These are phyloP conservation scores for Diadegma fenestrale DNA, from an alignment of 2,888 invertebrate genomes.

Conservation along the genomic window DNA sequence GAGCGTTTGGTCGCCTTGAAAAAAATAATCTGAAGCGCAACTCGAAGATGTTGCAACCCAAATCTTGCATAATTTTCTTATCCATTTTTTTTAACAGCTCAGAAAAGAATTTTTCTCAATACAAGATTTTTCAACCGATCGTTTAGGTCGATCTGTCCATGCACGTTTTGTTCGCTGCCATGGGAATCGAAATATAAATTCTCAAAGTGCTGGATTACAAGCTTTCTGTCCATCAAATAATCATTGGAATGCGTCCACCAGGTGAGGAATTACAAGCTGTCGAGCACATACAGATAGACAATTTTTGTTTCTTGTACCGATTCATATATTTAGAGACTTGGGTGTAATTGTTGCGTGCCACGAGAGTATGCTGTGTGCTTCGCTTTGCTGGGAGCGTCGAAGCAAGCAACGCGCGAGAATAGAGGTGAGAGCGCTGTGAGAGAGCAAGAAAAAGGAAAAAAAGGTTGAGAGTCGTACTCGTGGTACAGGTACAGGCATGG, in stretches of 20 bases:
- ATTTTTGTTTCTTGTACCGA: background rate
- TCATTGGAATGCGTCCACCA: background rate
- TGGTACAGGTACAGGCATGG: slow-evolving; percentile 76
- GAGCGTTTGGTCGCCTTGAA: too few species aligned
- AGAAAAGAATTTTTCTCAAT: too few species aligned
- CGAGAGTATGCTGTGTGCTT: slow-evolving; percentile 26
- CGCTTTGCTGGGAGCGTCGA: slow-evolving; percentile 13
- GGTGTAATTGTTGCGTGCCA: background rate
- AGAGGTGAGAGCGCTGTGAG: slow-evolving; percentile 42
- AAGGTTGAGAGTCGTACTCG: slow-evolving; percentile 73
- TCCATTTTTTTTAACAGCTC: too few species aligned
- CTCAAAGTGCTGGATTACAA: background rate
- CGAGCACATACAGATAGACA: background rate
- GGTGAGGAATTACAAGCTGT: background rate
- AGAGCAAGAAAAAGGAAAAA: slow-evolving; percentile 44
- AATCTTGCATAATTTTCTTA: too few species aligned
- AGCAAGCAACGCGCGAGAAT: slow-evolving; percentile 38
- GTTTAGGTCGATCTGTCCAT: too few species aligned
- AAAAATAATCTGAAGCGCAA: too few species aligned
- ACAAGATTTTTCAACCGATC: too few species aligned
- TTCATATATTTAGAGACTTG: background rate
- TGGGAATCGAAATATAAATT: background rate
- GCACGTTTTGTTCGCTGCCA: too few species aligned
- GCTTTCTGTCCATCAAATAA: background rate
- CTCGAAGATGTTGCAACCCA: too few species aligned